Percentiles rank a stretch among this genome's conserved stretches.
phyloP scores from a whole-genome alignment of 1,140 invertebrate genomes.

The Neoseiulus cucumeris region DNA sequence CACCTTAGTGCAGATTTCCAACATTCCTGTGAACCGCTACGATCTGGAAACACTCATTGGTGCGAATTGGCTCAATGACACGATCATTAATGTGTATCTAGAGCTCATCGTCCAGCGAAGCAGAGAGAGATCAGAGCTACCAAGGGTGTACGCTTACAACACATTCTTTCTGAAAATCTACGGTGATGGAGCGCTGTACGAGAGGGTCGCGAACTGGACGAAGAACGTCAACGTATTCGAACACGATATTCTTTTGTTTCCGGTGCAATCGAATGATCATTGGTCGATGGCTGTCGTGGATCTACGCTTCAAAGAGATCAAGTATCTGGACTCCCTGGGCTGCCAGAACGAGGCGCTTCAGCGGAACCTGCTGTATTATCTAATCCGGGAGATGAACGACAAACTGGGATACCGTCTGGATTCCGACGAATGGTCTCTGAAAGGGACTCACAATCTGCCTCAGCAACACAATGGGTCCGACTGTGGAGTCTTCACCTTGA shows the following conservation, averaged over 20 bases:
- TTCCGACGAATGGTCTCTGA: constrained; percentile 44
- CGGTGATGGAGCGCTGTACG: constrained; percentile 46
- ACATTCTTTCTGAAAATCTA: too few relatives aligned
- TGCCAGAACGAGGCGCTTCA: constrained; percentile 51
- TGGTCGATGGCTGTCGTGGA: constrained; percentile 93
- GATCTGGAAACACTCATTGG: too few relatives aligned
- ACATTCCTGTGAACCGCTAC: too few relatives aligned
- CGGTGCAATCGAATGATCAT: constrained; percentile 80
- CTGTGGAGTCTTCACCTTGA: constrained; percentile 91
- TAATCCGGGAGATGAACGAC: constrained; percentile 60
- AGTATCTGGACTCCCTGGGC: constrained; percentile 86
- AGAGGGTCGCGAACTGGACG: constrained; percentile 79
- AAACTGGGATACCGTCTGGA: constrained; percentile 58
- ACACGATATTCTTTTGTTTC: constrained; percentile 60
- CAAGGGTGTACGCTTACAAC: too few relatives aligned
- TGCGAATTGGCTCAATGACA: too few relatives aligned
- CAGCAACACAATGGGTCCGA: constrained; percentile 94
- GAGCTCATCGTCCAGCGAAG: too few relatives aligned
- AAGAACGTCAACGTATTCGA: constrained; percentile 71
- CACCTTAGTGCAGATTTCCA: too few relatives aligned
- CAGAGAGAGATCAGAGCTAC: too few relatives aligned
- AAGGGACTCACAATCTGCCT: constrained; percentile 54
- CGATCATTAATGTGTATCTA: too few relatives aligned
- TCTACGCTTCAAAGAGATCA: constrained; percentile 48
- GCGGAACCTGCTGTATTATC: constrained; percentile 45